Base-by-base conservation (phyloP, 1,140 invertebrate genomes). In the Drosophila kurseongensis region DNA sequence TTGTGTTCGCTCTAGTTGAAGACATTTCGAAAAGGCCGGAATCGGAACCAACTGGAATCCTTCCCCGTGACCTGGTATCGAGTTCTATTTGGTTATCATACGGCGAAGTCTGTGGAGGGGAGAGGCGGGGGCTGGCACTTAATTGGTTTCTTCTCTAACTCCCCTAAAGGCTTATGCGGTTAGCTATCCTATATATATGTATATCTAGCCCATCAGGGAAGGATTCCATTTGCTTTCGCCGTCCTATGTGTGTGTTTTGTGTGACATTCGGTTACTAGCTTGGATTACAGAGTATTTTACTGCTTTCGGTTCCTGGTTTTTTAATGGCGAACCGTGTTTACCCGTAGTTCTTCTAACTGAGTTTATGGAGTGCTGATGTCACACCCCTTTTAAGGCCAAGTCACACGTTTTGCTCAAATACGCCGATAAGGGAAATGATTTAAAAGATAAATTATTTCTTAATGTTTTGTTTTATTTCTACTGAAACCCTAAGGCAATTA, bases 401-500 rank as follows among this genome's bases (percentile, higher is more conserved):
- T 73, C 84, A 79, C 83, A 88, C 83, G 62, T 79, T 82, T 69
- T 54, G 44, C 41, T 66, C 16, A 41, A 47, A 73, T 50, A 36
- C 67, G 35, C 67, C 67, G 50, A 67, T 32, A 52, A 66, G 56
- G 52, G 68, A 65, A 79, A 62, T 69, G 32, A 80, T 80, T 72
- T 75, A 83, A 62, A 74, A 65, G 59, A 47, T 66, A 73, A 59
- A 60, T 40, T 67, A 59, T 60, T 54, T 32, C 9, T 67, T 76
- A 63, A 65, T 62, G 42, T 65, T 63, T 67, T 58, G 47, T 71
- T 71, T 65, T 73, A 76, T 66, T 89, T 74, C 80, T 88, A 89
- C 80, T 88, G 83, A 88, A 88, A 88, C 83, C 83, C 83, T 89
- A 89, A 89, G 84, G 84, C 83, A 89, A 75, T 75, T 66, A 56